Evolutionary conservation across 1,140 invertebrate genomes (phyloP).

Genomic region (Aphelenchoides besseyi): DNA sequence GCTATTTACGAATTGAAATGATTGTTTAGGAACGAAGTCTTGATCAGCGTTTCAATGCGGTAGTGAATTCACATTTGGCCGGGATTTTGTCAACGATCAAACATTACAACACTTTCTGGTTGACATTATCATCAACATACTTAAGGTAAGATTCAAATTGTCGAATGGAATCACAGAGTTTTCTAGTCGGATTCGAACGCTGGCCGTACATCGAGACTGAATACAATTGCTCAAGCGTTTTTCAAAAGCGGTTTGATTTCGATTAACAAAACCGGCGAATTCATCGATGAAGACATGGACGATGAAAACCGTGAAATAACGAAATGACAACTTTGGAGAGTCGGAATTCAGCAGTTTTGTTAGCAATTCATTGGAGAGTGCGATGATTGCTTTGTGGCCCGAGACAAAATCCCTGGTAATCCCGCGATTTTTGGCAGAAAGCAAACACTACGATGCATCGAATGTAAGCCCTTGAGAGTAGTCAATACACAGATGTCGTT

Average conservation of each 20-base stretch:
- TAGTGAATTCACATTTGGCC: background rate
- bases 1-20: background rate
- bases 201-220: slow-evolving; percentile 15
- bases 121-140: slow-evolving; percentile 15
- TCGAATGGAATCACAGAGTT: no score
- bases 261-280: background rate
- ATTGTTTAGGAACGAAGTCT: slow-evolving; percentile 14
- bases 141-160: slow-evolving; percentile 21
- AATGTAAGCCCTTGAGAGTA: no score
- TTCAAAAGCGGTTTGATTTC: slow-evolving; percentile 20
- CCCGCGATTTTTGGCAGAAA: slow-evolving; percentile 42
- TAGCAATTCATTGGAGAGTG: slow-evolving; percentile 2
- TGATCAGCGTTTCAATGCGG: background rate
- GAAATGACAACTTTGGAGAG: no score
- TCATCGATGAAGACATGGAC: slow-evolving; percentile 26
- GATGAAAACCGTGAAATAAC: slow-evolving; percentile 15
- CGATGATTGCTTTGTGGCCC: slow-evolving; percentile 38
- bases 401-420: slow-evolving; percentile 38
- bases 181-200: no score
- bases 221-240: slow-evolving; percentile 32
- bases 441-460: slow-evolving; percentile 42
- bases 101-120: slow-evolving; percentile 19
- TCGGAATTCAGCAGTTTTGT: slow-evolving; percentile 27
- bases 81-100: background rate
- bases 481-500: no score